These are phyloP conservation scores for Platorchestia sp. DNA, from an alignment of 1,140 invertebrate species.

Conservation along the genomic window DNA sequence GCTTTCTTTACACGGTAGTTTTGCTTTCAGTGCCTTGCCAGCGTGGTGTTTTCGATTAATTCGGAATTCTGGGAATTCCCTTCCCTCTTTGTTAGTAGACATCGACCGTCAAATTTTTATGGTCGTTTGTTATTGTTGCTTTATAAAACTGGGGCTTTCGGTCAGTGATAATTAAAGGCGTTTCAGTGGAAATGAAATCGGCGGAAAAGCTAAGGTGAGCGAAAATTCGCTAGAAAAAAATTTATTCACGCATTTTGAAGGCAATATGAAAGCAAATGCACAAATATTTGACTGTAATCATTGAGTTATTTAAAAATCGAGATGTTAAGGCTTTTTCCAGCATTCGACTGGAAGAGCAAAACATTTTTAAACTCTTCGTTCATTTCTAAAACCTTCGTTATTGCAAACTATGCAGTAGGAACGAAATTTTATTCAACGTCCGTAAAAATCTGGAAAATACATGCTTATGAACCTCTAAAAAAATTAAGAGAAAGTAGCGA, in stretches of 20 bases:
- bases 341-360: not conserved
- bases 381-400: not conserved
- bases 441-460: not conserved
- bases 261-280: not conserved
- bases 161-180: not conserved
- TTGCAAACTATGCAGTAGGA: not conserved
- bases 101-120: not conserved
- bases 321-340: not conserved
- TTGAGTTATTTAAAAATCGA: not conserved
- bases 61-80: not conserved
- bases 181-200: not conserved
- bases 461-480: not conserved
- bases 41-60: not conserved
- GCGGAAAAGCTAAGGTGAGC: not conserved
- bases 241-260: not conserved
- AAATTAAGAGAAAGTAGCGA: not conserved
- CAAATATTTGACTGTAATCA: not conserved
- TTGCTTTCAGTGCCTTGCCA: not conserved
- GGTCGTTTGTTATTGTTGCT: not conserved
- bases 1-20: too few relatives aligned
- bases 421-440: not conserved
- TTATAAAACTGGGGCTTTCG: not conserved
- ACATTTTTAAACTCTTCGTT: not conserved
- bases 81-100: not conserved
- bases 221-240: not conserved